A percentile compares a stretch with the other conserved stretches of the same genome.
Evolutionary conservation across 1,140 invertebrate species (phyloP).

Genomic region (Harpegnathos saltator): DNA sequence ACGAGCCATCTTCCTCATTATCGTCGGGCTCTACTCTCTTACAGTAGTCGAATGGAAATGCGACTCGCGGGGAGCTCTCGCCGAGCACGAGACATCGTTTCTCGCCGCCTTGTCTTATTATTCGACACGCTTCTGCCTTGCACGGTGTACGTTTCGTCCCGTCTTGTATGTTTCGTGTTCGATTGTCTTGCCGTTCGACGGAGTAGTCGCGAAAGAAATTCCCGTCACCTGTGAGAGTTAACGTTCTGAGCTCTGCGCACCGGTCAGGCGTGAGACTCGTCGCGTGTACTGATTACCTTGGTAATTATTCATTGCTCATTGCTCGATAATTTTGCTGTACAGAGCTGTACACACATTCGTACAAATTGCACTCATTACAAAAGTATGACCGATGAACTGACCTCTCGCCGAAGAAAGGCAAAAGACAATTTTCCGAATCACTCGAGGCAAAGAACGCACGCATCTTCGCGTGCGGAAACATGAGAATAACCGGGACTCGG

Average conservation of each 20-base stretch:
- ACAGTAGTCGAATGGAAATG: conserved; percentile 53
- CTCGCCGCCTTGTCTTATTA: background rate
- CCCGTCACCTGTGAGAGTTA: no score
- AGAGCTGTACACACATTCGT: no score
- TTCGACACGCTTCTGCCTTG: background rate
- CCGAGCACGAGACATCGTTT: background rate
- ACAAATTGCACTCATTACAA: no score
- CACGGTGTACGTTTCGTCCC: no score
- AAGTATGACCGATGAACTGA: no score
- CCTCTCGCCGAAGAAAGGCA: background rate
- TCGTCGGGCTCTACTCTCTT: conserved; percentile 26
- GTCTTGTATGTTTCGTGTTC: background rate
- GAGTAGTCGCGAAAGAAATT: no score
- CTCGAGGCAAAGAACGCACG: background rate
- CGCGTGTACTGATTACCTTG: no score
- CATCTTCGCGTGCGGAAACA: background rate
- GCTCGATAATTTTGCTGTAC: no score
- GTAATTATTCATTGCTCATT: no score
- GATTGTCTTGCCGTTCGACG: background rate
- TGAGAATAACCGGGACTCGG: background rate
- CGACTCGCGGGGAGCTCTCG: background rate
- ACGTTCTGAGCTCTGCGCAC: no score
- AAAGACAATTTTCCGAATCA: background rate
- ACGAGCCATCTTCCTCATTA: conserved; percentile 72
- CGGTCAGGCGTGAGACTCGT: no score